A percentile compares a stretch with the other conserved stretches of the same genome.
Conservation (phyloP, 37 sponge, comb jelly and placozoan genomes). For the Oopsacas minuta region DNA sequence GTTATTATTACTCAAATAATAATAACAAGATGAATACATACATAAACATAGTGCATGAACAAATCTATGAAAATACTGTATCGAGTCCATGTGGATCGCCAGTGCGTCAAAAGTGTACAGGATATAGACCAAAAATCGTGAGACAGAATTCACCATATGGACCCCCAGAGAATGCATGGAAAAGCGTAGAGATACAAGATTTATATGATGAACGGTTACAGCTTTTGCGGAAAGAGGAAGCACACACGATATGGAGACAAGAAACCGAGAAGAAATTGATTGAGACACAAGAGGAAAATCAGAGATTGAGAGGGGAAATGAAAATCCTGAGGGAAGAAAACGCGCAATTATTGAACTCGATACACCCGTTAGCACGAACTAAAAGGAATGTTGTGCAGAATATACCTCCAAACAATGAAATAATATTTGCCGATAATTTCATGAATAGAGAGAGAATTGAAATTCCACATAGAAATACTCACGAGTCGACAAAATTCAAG, state of each 20-base stretch:
- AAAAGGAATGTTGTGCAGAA: not conserved
- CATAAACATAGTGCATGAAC: not conserved
- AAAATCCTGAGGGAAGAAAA: not conserved
- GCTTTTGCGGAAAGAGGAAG: not conserved
- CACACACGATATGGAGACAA: not conserved
- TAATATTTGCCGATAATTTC: not conserved
- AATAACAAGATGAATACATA: too few relatives aligned
- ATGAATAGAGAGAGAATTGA: not conserved
- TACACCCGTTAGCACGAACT: not conserved
- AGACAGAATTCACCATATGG: not conserved
- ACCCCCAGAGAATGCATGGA: not conserved
- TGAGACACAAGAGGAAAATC: not conserved
- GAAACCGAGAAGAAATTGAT: not conserved
- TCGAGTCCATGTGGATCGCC: not conserved
- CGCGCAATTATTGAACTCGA: not conserved
- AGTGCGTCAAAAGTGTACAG: not conserved
- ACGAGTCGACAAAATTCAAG: not conserved
- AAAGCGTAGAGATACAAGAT: not conserved
- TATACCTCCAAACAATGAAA: not conserved
- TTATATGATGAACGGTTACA: not conserved
- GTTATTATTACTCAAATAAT: too few relatives aligned
- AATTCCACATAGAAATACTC: too few relatives aligned
- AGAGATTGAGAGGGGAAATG: not conserved
- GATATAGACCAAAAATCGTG: not conserved
- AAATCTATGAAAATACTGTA: not conserved